Evolutionary conservation across 2,888 invertebrate species (phyloP).

Genomic region (Neria commutata): DNA sequence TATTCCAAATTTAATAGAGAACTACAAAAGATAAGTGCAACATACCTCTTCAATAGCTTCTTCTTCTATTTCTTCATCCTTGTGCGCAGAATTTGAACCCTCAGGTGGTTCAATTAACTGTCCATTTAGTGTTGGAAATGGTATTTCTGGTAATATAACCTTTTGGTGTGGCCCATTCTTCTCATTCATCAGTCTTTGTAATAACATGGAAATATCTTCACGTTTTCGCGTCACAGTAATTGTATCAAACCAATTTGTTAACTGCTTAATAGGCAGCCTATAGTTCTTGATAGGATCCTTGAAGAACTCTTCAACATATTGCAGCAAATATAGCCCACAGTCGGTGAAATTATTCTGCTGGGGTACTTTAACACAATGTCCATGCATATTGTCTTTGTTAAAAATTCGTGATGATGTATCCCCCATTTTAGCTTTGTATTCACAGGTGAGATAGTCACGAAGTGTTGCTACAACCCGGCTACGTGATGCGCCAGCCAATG

Average conservation of each 20-base stretch:
- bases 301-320: conserved; percentile 97
- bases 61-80: conserved; percentile 64
- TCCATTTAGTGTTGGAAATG: conserved; percentile 79
- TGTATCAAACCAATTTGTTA: conserved; percentile 87
- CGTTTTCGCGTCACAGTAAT: conserved; percentile 83
- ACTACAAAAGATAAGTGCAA: too few species aligned
- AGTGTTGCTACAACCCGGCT: conserved; percentile 86
- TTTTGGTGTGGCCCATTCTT: conserved; percentile 65
- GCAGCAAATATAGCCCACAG: conserved; percentile 93
- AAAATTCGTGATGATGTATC: conserved; percentile 67
- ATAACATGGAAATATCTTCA: conserved; percentile 81
- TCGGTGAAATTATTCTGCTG: conserved; percentile 97
- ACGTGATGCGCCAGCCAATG: conserved; percentile 81
- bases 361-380: conserved; percentile 89
- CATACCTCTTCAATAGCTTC: conserved; percentile 61
- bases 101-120: conserved; percentile 68
- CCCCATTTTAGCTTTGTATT: conserved; percentile 75
- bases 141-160: conserved; percentile 72
- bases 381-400: conserved; percentile 83
- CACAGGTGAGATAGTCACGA: conserved; percentile 88
- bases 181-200: conserved; percentile 76
- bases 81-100: conserved; percentile 63
- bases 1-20: not conserved
- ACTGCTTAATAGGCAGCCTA: conserved; percentile 78
- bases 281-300: conserved; percentile 84